These are phyloP conservation scores for Acholoe squamosa DNA, from an alignment of 2,888 invertebrate genomes.

Conservation along the genomic window DNA sequence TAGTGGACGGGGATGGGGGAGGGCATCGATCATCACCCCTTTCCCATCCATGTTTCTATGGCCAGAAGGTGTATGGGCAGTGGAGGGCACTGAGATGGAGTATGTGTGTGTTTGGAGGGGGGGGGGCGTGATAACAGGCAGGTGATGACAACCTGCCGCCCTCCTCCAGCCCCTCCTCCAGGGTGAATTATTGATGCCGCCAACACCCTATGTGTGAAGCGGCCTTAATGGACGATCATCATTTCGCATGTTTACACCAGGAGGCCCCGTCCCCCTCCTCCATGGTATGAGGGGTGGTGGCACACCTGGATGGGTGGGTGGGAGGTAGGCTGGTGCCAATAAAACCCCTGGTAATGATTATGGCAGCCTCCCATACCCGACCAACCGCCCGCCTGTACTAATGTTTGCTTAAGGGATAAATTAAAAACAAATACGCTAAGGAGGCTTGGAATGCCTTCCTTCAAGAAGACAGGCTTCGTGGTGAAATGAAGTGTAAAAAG, in stretches of 20 bases:
- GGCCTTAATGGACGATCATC: constrained; percentile 40
- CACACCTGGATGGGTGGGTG: background rate
- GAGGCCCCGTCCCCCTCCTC: background rate
- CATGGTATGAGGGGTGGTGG: background rate
- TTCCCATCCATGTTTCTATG: background rate
- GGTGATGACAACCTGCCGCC: constrained; percentile 17
- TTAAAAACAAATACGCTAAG: constrained; percentile 49
- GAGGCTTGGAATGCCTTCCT: background rate
- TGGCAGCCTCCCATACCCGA: background rate
- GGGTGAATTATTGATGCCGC: constrained; percentile 42
- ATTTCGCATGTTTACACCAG: constrained; percentile 45
- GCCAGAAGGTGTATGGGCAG: too few species aligned
- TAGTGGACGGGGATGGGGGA: background rate
- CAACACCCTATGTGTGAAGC: constrained; percentile 56
- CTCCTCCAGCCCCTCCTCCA: constrained; percentile 22
- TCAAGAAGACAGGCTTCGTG: background rate
- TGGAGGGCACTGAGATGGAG: too few species aligned
- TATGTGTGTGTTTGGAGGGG: background rate
- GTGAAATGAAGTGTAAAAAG: background rate
- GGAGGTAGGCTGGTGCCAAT: constrained; percentile 12
- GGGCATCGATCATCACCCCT: background rate
- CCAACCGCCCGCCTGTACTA: background rate
- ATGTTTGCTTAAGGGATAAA: constrained; percentile 43
- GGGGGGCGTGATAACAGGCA: background rate
- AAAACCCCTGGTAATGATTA: background rate